Percentiles rank a stretch among this genome's conserved stretches.
phyloP scores from a whole-genome alignment of 2,797 vertebrate species.

The Enteromius paludinosus region DNA sequence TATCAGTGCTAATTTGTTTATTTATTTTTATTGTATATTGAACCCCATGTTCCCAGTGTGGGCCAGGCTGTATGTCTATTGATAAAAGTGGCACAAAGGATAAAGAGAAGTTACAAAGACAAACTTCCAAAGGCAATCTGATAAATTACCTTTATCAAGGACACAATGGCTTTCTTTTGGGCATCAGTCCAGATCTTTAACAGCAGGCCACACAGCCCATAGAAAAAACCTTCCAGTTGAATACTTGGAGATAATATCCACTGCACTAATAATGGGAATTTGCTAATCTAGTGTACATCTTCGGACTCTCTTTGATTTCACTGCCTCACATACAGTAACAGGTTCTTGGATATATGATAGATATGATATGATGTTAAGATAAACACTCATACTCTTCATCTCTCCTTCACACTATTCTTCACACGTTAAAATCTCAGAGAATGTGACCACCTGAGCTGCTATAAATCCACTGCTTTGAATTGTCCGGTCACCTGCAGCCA shows the following conservation, averaged over 20 bases:
- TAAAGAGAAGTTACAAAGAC: background rate
- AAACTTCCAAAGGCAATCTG: background rate
- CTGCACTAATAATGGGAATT: background rate
- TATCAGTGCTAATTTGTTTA: background rate
- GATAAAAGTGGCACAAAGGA: background rate
- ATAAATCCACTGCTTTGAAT: background rate
- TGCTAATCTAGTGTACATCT: background rate
- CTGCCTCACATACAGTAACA: background rate
- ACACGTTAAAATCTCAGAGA: background rate
- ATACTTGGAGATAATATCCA: background rate
- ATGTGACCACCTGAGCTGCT: background rate
- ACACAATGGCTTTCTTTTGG: background rate
- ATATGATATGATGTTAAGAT: background rate
- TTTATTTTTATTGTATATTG: background rate
- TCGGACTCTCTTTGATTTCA: background rate
- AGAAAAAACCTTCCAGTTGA: background rate
- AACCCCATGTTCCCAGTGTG: background rate
- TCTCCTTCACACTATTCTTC: background rate
- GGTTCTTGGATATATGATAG: background rate
- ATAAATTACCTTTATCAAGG: background rate
- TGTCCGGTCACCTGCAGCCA: background rate
- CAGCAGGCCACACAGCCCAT: background rate
- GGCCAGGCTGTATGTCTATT: background rate
- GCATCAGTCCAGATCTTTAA: slow-evolving; percentile 10
- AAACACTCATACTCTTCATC: background rate